A percentile compares a stretch with the other conserved stretches of the same genome.
phyloP scores from a whole-genome alignment of 2,888 invertebrate genomes.

The Sialis lutaria region DNA sequence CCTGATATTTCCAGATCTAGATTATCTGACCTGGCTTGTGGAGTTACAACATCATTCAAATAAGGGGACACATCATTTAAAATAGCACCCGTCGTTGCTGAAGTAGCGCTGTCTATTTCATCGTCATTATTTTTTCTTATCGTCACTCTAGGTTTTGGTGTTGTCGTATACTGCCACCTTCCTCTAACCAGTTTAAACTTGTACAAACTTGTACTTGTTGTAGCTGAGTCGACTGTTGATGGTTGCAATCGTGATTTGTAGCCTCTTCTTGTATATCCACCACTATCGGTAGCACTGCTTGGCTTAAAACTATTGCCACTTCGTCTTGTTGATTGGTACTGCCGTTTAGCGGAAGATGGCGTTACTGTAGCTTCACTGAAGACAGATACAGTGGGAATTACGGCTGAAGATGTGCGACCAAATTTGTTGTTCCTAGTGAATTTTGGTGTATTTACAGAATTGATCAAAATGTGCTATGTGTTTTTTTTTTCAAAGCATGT shows the following conservation, averaged over 20 bases:
- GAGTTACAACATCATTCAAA: slow-evolving; percentile 32
- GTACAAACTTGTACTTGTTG: slow-evolving; percentile 43
- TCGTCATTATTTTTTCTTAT: slow-evolving; percentile 52
- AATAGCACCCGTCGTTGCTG: slow-evolving; percentile 10
- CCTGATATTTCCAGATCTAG: slow-evolving; percentile 59
- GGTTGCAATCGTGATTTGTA: slow-evolving; percentile 50
- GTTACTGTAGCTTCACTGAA: slow-evolving; percentile 39
- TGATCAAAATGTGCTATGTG: background rate
- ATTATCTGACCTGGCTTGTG: slow-evolving; percentile 35
- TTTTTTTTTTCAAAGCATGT: slow-evolving; percentile 12
- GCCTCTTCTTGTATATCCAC: slow-evolving; percentile 30
- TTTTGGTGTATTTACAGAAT: background rate
- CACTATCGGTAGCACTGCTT: slow-evolving; percentile 9
- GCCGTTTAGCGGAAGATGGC: slow-evolving; percentile 30
- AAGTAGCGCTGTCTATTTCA: slow-evolving; percentile 21
- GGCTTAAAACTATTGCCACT: slow-evolving; percentile 1
- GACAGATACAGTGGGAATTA: slow-evolving; percentile 47
- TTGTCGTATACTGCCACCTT: slow-evolving; percentile 82
- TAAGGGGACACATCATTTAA: slow-evolving; percentile 11
- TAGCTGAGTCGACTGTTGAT: slow-evolving; percentile 29
- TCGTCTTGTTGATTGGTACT: slow-evolving; percentile 20
- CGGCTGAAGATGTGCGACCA: slow-evolving; percentile 31
- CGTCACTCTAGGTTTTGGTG: slow-evolving; percentile 69
- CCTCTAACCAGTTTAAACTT: slow-evolving; percentile 73
- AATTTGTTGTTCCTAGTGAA: slow-evolving; percentile 20